phyloP scores from a whole-genome alignment of 2,113 vertebrate genomes.

The Etheostoma cragini region DNA sequence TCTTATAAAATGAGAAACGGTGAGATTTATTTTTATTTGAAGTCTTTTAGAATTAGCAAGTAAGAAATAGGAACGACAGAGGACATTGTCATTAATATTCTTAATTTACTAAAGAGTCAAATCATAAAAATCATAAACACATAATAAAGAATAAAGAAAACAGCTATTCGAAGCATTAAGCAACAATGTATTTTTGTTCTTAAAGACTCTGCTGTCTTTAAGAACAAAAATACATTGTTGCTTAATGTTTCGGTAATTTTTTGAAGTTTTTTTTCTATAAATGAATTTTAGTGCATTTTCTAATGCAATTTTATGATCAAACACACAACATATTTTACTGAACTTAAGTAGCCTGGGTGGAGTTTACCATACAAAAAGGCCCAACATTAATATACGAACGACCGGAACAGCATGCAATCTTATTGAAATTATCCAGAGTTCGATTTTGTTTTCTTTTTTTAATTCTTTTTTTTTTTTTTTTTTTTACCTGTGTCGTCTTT shows the following conservation, averaged over 20 bases:
- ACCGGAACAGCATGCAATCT: neutral
- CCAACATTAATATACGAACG: neutral
- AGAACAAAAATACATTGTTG: too few relatives aligned
- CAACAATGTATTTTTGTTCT: neutral
- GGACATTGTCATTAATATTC: neutral
- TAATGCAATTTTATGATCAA: neutral
- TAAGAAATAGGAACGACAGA: neutral
- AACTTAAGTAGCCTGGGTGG: neutral
- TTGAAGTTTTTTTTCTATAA: neutral
- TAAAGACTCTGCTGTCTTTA: too few relatives aligned
- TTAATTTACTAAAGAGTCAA: neutral
- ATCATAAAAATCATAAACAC: neutral
- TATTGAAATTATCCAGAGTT: neutral
- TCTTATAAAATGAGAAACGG: neutral
- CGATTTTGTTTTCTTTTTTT: neutral
- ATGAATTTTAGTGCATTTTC: neutral
- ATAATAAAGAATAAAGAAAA: neutral
- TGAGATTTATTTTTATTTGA: neutral
- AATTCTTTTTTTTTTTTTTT: neutral
- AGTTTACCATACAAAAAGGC: neutral
- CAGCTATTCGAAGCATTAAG: neutral
- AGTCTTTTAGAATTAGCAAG: neutral
- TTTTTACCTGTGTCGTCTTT: constrained; percentile 93
- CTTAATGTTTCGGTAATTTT: too few relatives aligned
- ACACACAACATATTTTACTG: neutral